Evolutionary conservation across 2,113 vertebrate species (phyloP).

Genomic region (Istiophorus platypterus): DNA sequence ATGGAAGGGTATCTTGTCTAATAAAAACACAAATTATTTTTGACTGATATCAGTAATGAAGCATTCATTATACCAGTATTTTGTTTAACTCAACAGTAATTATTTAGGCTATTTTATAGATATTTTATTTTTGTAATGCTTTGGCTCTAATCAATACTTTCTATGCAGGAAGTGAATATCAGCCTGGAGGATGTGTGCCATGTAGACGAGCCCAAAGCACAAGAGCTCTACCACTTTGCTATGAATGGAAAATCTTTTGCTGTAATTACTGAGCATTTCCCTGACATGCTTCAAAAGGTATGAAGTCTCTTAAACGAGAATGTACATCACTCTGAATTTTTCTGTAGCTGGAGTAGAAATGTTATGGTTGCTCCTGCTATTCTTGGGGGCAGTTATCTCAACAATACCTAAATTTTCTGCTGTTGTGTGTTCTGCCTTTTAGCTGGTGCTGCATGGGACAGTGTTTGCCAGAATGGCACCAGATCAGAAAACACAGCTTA

Average conservation of each 20-base stretch:
- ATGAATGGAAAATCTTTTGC: constrained; percentile 98
- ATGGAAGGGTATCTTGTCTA: neutral
- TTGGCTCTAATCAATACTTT: constrained; percentile 1
- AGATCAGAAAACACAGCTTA: constrained; percentile 96
- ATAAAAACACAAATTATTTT: neutral
- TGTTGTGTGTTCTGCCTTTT: constrained; percentile 20
- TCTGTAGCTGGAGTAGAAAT: neutral
- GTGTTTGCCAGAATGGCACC: constrained; percentile 99
- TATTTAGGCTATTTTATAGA: neutral
- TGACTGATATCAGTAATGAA: neutral
- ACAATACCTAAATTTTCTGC: neutral
- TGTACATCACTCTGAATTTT: neutral
- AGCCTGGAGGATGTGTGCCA: constrained; percentile 87
- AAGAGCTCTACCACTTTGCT: constrained; percentile 92
- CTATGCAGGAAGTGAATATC: constrained; percentile 88
- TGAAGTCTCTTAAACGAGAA: neutral
- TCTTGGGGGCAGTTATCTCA: neutral
- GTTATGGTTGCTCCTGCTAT: neutral
- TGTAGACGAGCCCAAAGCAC: constrained; percentile 82
- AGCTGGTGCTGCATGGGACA: constrained; percentile 95
- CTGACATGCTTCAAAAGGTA: constrained; percentile 96
- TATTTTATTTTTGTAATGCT: neutral
- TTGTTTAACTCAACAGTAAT: neutral
- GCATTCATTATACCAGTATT: neutral
- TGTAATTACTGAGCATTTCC: constrained; percentile 94